Evolutionary conservation across 2,888 invertebrate genomes (phyloP), one percentile per base, ranked within the genome.

Genomic region (Campoletis raptor): DNA sequence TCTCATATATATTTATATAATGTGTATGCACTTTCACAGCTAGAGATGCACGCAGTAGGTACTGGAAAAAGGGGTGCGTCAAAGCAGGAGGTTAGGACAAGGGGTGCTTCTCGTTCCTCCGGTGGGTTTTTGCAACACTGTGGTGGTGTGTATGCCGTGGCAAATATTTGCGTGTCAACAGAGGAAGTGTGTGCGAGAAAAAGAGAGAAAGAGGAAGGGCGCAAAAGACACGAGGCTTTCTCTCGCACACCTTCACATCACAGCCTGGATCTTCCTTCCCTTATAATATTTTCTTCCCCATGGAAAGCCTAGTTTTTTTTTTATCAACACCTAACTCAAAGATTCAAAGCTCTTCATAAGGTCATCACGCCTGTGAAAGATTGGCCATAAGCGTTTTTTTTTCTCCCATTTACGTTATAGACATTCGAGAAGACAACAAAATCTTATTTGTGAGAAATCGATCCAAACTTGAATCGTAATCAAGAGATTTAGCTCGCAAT

Each of bases 81-180:
- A 76, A 79, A 69, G 76, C 76, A 48, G 81, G 30, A 61, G 64
- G 30, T 67, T 69, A 78, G 66, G 64, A 52, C 72, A 57, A 61
- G 85, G 76, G 52, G 61, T 77, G 69, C 40, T 64, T 74, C 73
- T 73, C 57, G 48, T 73, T 72, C 21, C 70, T 70, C 42, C 64
- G 69, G 54, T 57, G 81, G 79, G 69, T 82, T 83, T 88, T 83
- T 88, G 81, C 79, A 91, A 90, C 90, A 89, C 89, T 91, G 91
- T 91, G 91, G 91, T 91, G 89, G 90, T 88, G 91, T 92, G 91
- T 92, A 92, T 92, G 91, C 92, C 90, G 92, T 90, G 90, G 92
- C 92, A 94, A 94, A 94, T 94, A 94, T 94, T 93, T 94, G 93
- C 92, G 89, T 91, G 94, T 93, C 94, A 93, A 93, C 93, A 94